Evolutionary conservation across 2,888 invertebrate species (phyloP).

Genomic region (Acleris sparsana): DNA sequence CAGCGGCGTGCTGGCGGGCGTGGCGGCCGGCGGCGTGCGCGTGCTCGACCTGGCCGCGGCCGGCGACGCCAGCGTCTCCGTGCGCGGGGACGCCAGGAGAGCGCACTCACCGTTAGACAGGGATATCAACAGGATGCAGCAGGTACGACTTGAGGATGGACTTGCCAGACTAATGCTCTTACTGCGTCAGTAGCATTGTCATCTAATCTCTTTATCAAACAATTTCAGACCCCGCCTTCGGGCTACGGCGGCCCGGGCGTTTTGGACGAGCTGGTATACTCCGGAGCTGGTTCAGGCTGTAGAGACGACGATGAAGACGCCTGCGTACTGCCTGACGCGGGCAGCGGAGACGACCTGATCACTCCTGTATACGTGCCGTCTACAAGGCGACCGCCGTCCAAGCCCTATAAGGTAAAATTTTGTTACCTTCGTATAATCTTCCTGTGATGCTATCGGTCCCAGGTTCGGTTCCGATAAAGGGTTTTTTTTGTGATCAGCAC

Average conservation of each 20-base stretch:
- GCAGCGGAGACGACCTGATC: slow-evolving; percentile 95
- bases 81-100: slow-evolving; percentile 92
- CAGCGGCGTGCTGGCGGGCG: slow-evolving; percentile 93
- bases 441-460: no score
- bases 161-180: no score
- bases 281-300: slow-evolving; percentile 96
- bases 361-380: slow-evolving; percentile 96
- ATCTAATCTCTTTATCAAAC: not conserved
- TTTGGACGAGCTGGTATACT: slow-evolving; percentile 95
- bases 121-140: slow-evolving; percentile 85
- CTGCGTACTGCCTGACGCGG: slow-evolving; percentile 92
- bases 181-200: not conserved
- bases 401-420: slow-evolving; percentile 52
- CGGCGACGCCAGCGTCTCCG: slow-evolving; percentile 89
- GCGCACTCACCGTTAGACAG: slow-evolving; percentile 90
- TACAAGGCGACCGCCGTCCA: slow-evolving; percentile 85
- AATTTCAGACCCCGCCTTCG: slow-evolving; percentile 90
- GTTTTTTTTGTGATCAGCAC: no score
- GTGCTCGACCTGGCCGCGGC: slow-evolving; percentile 94
- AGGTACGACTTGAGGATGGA: not conserved
- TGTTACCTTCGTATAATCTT: no score
- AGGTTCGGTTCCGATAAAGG: no score
- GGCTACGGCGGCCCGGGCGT: slow-evolving; percentile 86
- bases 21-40: slow-evolving; percentile 93
- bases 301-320: slow-evolving; percentile 96